phyloP scores from a whole-genome alignment of 2,113 vertebrate species.

The Brachypteracias leptosomus region DNA sequence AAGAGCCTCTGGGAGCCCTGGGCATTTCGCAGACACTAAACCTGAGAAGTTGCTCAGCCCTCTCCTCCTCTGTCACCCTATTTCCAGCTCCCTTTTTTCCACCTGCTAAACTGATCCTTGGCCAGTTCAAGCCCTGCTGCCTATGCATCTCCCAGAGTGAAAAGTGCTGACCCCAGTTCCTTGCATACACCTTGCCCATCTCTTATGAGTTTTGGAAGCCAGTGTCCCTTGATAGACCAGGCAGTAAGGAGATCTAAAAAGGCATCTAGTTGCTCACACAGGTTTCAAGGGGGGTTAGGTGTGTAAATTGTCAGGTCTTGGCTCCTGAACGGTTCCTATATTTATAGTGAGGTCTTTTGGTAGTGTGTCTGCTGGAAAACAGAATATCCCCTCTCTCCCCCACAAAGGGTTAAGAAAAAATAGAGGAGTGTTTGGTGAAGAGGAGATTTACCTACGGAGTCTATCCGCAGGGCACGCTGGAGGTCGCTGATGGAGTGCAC shows the following conservation, averaged over 20 bases:
- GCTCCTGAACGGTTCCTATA: background rate
- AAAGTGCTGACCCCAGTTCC: background rate
- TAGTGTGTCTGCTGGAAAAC: background rate
- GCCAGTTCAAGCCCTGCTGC: background rate
- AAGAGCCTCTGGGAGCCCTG: background rate
- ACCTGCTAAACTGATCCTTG: background rate
- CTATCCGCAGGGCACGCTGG: slow-evolving; percentile 84
- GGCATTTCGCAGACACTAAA: background rate
- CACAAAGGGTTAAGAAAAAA: background rate
- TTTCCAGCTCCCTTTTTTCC: background rate
- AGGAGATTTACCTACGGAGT: slow-evolving; percentile 90
- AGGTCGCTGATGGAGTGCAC: slow-evolving; percentile 90
- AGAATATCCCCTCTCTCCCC: background rate
- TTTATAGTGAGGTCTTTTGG: background rate
- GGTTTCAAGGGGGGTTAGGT: background rate
- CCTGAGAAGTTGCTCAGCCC: background rate
- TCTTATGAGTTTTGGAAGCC: background rate
- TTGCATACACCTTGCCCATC: background rate
- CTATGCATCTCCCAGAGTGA: background rate
- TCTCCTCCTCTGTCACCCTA: background rate
- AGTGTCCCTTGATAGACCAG: background rate
- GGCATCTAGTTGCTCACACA: background rate
- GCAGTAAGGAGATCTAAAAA: background rate
- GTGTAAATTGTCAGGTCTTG: background rate
- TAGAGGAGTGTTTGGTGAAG: background rate